phyloP scores from a whole-genome alignment of 2,888 invertebrate species.

The Watsonalla cultraria region DNA sequence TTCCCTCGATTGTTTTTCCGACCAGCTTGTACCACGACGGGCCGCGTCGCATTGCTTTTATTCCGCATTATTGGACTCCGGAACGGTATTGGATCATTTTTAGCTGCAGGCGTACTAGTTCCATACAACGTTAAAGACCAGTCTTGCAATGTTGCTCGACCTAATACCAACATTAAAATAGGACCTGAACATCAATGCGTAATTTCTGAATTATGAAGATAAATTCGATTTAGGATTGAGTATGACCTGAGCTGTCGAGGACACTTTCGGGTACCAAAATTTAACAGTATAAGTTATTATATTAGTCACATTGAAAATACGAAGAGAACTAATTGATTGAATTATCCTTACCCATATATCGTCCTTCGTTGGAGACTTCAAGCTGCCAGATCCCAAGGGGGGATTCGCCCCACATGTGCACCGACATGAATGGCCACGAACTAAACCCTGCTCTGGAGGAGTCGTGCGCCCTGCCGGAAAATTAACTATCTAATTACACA shows the following conservation, averaged over 20 bases:
- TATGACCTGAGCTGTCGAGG: conserved; percentile 15
- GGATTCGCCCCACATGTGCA: conserved; percentile 98
- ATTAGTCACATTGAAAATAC: conserved; percentile 7
- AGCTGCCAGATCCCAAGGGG: conserved; percentile 96
- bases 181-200: background rate
- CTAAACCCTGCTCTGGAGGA: conserved; percentile 94
- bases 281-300: too few relatives aligned
- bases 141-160: conserved; percentile 92
- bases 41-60: conserved; percentile 63
- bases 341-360: conserved; percentile 85
- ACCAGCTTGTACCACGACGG: conserved; percentile 62
- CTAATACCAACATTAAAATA: conserved; percentile 68
- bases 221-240: background rate
- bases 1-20: conserved; percentile 65
- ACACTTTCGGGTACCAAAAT: conserved; percentile 18
- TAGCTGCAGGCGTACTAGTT: conserved; percentile 82
- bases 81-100: conserved; percentile 80
- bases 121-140: conserved; percentile 97
- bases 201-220: too few relatives aligned
- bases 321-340: conserved; percentile 8
- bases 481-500: conserved; percentile 41
- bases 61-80: conserved; percentile 65
- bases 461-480: conserved; percentile 85
- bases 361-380: conserved; percentile 96
- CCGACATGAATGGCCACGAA: conserved; percentile 99